Evolutionary conservation across 2,888 invertebrate species (phyloP).

Genomic region (Rhagium mordax): DNA sequence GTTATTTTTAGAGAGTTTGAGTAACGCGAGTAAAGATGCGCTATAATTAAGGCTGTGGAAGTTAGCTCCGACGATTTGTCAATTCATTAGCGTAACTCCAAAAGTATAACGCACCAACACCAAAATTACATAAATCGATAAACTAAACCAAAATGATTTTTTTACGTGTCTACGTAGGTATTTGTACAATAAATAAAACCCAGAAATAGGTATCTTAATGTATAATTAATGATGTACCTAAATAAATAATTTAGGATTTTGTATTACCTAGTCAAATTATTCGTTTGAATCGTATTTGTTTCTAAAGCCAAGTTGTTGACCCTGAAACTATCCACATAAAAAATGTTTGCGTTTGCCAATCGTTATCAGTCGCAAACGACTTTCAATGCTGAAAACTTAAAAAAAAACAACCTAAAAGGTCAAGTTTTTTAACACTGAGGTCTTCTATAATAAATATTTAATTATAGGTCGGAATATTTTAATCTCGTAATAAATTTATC

Average conservation of each 20-base stretch:
- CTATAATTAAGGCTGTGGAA: conserved; percentile 4
- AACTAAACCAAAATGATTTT: no score
- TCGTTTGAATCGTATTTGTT: background rate
- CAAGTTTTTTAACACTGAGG: conserved; percentile 5
- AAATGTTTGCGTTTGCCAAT: background rate
- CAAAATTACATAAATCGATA: no score
- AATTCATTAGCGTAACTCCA: background rate
- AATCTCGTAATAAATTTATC: background rate
- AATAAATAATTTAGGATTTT: background rate
- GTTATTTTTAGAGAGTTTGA: conserved; percentile 40
- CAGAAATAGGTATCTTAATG: no score
- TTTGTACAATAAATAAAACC: no score
- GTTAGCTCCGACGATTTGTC: background rate
- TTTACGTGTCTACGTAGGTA: no score
- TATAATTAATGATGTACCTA: no score
- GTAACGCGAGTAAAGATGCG: background rate
- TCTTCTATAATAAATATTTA: background rate
- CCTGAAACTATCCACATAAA: conserved; percentile 1
- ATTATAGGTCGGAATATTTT: background rate
- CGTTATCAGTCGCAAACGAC: background rate
- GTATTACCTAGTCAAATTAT: no score
- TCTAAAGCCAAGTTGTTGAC: conserved; percentile 1
- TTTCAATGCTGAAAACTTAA: background rate
- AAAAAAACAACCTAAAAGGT: background rate
- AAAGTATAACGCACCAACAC: no score